Base-by-base conservation (phyloP, 2,888 invertebrate species). In the Leucoma salicis region DNA sequence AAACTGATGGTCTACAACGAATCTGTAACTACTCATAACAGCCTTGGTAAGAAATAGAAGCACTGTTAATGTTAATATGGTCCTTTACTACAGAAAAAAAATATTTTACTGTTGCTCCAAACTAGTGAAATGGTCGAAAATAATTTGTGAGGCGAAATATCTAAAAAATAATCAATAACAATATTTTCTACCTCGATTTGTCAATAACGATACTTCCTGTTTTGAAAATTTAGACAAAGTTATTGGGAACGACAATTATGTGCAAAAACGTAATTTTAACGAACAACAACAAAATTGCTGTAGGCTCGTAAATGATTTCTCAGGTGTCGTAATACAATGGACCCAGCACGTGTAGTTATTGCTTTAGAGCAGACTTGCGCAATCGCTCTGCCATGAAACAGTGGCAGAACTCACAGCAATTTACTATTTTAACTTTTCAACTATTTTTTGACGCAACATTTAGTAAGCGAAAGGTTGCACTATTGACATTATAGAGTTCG, bases 241-340 rank as follows among this genome's bases (percentile, higher is more conserved):
- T 31, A 11, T 31, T 27, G n/a, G 11, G 4, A n/a, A 7, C 13
- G 14, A 29, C 13, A 29, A 29, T 29, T 39, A 39, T 35, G 28
- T 28, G 10, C 14, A 11, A 42, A 53, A 49, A 48, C 39, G 3
- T 42, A 50, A 53, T 50, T 41, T 42, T 40, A 25, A 49, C 39
- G 44, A 45, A 27, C 37, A 32, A 28, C 43, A 36, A 47, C 41
- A 48, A 53, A 58, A 50, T 46, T 43, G 46, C 50, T 37, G 45
- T 46, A 42, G 42, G 38, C 50, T 53, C 36, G 42, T 51, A 53
- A 55, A 61, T 46, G 63, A 61, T 63, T 63, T 66, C 63, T 58
- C 57, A 56, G 51, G 52, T 70, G 62, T 63, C 55, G 68, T 64
- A 63, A 62, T 53, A 53, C 55, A 62, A 63, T 60, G 47, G 51